A percentile compares a stretch with the other conserved stretches of the same genome.
phyloP scores from a whole-genome alignment of 2,888 invertebrate species.

The Hoplodrina ambigua region DNA sequence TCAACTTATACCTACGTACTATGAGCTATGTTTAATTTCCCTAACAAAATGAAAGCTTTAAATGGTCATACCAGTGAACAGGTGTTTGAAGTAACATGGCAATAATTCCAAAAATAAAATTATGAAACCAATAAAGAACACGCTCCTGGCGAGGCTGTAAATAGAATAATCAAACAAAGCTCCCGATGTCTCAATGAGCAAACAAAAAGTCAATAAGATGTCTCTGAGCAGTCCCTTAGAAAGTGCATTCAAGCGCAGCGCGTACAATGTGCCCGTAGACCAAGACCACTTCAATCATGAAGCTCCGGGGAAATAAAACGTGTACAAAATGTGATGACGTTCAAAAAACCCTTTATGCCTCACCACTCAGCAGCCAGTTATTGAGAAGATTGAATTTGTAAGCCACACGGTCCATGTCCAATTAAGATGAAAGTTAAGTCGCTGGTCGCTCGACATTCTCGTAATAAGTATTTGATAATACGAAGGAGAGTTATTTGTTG shows the following conservation, averaged over 20 bases:
- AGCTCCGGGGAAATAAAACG: slow-evolving; percentile 55
- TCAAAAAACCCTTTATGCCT: slow-evolving; percentile 66
- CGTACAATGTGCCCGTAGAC: slow-evolving; percentile 85
- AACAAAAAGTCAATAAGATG: slow-evolving; percentile 78
- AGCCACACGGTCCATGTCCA: slow-evolving; percentile 38
- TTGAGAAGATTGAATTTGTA: slow-evolving; percentile 47
- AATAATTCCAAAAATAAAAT: slow-evolving; percentile 38
- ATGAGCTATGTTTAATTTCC: slow-evolving; percentile 5
- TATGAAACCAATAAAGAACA: slow-evolving; percentile 43
- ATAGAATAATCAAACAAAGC: slow-evolving; percentile 61
- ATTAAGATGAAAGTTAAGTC: slow-evolving; percentile 46
- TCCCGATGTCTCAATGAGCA: slow-evolving; percentile 66
- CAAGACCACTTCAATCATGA: slow-evolving; percentile 73
- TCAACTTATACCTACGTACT: background rate
- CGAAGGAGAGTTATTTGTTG: too few relatives aligned
- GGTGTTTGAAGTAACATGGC: slow-evolving; percentile 36
- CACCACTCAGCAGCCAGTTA: slow-evolving; percentile 55
- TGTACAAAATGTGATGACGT: slow-evolving; percentile 53
- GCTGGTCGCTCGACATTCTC: slow-evolving; percentile 7
- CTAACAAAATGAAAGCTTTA: slow-evolving; percentile 4
- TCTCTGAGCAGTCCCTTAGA: slow-evolving; percentile 64
- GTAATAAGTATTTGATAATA: slow-evolving; percentile 8
- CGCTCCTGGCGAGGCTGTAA: slow-evolving; percentile 36
- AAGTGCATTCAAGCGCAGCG: slow-evolving; percentile 73
- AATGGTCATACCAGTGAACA: slow-evolving; percentile 11